phyloP scores from a whole-genome alignment of 2,888 invertebrate species.

The Bembecia ichneumoniformis region DNA sequence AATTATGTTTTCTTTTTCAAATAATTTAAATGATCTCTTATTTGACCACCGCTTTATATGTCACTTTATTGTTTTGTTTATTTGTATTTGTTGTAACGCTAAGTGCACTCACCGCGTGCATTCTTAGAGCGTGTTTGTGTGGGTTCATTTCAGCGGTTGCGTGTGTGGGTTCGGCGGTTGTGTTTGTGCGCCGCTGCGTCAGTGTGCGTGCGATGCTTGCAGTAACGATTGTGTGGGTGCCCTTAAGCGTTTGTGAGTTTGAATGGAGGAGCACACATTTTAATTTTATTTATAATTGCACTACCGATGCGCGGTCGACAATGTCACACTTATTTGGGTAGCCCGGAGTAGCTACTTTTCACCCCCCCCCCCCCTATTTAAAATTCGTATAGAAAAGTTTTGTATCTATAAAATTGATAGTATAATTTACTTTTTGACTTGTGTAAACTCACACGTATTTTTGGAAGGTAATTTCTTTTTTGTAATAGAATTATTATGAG shows the following conservation, averaged over 20 bases:
- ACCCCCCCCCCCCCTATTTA: slow-evolving; percentile 40
- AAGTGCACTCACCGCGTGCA: slow-evolving; percentile 72
- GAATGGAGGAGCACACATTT: slow-evolving; percentile 71
- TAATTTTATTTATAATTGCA: slow-evolving; percentile 67
- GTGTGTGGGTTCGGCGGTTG: slow-evolving; percentile 14
- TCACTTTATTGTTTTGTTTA: slow-evolving; percentile 65
- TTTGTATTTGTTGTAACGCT: slow-evolving; percentile 70
- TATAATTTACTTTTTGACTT: too few species aligned
- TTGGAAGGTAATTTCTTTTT: too few species aligned
- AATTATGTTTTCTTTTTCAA: neutral
- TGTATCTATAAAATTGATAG: neutral
- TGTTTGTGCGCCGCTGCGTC: slow-evolving; percentile 29
- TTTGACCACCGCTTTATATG: slow-evolving; percentile 25
- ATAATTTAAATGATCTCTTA: too few species aligned
- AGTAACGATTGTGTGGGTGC: slow-evolving; percentile 42
- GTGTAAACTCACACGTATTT: too few species aligned
- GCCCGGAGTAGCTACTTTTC: slow-evolving; percentile 21
- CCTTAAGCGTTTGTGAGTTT: slow-evolving; percentile 67
- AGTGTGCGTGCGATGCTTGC: slow-evolving; percentile 43
- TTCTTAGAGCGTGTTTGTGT: slow-evolving; percentile 53
- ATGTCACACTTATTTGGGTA: slow-evolving; percentile 52
- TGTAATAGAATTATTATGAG: too few species aligned
- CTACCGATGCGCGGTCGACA: slow-evolving; percentile 60
- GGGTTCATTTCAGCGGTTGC: slow-evolving; percentile 21
- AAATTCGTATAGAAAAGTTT: slow-evolving; percentile 16